Base-by-base conservation (phyloP, 2,888 invertebrate genomes). In the Zonitis immaculata region DNA sequence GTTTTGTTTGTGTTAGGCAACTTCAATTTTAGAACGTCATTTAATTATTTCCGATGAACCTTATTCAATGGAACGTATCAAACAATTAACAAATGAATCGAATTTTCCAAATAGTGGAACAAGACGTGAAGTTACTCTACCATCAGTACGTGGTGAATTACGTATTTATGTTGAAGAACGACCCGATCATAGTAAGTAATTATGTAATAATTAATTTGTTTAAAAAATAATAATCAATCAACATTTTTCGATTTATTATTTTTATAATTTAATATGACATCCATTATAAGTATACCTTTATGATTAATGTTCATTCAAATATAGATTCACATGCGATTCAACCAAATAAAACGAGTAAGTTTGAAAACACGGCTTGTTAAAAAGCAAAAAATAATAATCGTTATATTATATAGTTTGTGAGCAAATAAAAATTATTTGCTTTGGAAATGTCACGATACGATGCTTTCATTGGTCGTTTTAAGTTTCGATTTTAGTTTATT, bases 11-110 rank as follows among this genome's bases (percentile, higher is more conserved):
- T n/a, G n/a, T n/a, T 77, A 92, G 91, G 87, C 89, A 1, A 84
- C 83, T 63, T 84, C 87, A 74, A 88, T 94, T 63, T 78, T 95
- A 71, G 91, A 95, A 76, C 83, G 94, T 54, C 96, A 96, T 77
- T 80, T 95, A 60, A 87, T 95, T 42, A 84, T 92, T 57, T 85
- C 88, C 1, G 85, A 89, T 62, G 80, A 81, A 44, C 83, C 86
- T n/a, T 89, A 84, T 73, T 88, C 89, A 54, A 89, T 93, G 82
- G 88, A 89, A 54, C 86, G 88, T 70, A 78, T 91, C 58, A 85
- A 85, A 70, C 78, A 82, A 62, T 76, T 87, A 59, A 84, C 84
- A n/a, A 85, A 85, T 65, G 86, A 66, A 59, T 25, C 43, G n/a
- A 42, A 56, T 39, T 20, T 62, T 53, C 47, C 57, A 51, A 26